These are phyloP conservation scores for Molossus alvarezi DNA, from an alignment of 2,797 vertebrate genomes.

Conservation along the genomic window DNA sequence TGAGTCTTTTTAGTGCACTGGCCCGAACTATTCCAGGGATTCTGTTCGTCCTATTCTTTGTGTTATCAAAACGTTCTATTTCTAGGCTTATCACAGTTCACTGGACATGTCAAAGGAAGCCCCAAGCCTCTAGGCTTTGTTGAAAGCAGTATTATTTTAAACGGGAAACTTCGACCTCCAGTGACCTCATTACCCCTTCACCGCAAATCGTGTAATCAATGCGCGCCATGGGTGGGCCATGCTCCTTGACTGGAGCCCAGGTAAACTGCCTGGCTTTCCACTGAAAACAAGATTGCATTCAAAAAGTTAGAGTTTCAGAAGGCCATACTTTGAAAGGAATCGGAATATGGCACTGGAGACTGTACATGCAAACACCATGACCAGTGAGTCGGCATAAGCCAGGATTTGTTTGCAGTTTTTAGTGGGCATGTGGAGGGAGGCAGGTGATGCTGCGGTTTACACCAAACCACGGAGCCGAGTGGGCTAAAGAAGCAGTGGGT, in stretches of 20 bases:
- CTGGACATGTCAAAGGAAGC: not conserved
- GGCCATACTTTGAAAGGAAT: conserved; percentile 6
- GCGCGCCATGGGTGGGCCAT: not conserved
- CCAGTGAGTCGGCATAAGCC: conserved; percentile 36
- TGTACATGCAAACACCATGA: not conserved
- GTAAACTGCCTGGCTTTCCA: not conserved
- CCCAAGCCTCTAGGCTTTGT: not conserved
- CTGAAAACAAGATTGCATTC: not conserved
- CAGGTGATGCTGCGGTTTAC: conserved; percentile 74
- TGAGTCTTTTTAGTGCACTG: not conserved
- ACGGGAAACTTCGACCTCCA: not conserved
- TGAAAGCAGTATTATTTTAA: not conserved
- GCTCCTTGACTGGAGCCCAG: not conserved
- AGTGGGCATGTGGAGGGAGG: conserved; percentile 60
- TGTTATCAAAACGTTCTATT: not conserved
- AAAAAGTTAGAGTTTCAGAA: conserved; percentile 36
- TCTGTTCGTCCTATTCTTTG: not conserved
- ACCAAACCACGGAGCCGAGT: conserved; percentile 49
- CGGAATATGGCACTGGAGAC: not conserved
- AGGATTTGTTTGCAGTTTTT: conserved; percentile 76
- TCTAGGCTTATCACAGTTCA: conserved; percentile 15
- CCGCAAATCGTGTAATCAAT: conserved; percentile 1
- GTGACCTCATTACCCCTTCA: not conserved
- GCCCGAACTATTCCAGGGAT: not conserved
- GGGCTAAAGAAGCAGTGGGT: conserved; percentile 71